phyloP scores from a whole-genome alignment of 2,113 vertebrate species.

The Dermatemys mawii region DNA sequence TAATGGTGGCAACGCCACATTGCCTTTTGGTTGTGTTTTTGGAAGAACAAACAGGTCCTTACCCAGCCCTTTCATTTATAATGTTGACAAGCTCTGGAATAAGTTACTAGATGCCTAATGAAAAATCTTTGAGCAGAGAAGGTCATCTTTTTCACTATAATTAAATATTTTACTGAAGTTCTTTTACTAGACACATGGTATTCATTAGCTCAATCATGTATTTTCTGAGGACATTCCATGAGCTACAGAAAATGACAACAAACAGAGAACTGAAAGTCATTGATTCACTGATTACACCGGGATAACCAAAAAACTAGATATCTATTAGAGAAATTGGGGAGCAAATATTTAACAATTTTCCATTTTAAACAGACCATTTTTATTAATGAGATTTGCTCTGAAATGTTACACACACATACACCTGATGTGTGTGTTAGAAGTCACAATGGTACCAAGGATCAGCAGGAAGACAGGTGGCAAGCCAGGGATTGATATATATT shows the following conservation, averaged over 20 bases:
- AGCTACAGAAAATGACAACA: conserved; percentile 40
- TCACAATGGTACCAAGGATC: too few relatives aligned
- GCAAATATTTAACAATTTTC: conserved; percentile 38
- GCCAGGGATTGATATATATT: too few relatives aligned
- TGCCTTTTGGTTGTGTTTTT: background rate
- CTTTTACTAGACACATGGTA: conserved; percentile 66
- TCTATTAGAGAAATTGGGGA: background rate
- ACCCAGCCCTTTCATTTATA: conserved; percentile 46
- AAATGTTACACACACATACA: background rate
- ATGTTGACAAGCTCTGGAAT: conserved; percentile 54
- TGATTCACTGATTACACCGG: conserved; percentile 54
- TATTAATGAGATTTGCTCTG: conserved; percentile 29
- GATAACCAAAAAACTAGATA: conserved; percentile 54
- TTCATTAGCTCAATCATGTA: conserved; percentile 50
- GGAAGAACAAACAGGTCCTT: conserved; percentile 24
- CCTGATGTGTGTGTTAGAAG: too few relatives aligned
- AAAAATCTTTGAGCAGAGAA: background rate
- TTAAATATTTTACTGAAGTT: conserved; percentile 62
- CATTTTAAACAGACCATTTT: conserved; percentile 36
- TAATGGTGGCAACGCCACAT: conserved; percentile 23
- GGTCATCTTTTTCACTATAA: background rate
- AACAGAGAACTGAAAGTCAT: conserved; percentile 59
- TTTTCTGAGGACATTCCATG: conserved; percentile 32
- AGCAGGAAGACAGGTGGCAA: too few relatives aligned
- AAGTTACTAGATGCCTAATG: conserved; percentile 40